phyloP scores from a whole-genome alignment of 2,797 vertebrate species.

The Hapalemur alaotrensis region DNA sequence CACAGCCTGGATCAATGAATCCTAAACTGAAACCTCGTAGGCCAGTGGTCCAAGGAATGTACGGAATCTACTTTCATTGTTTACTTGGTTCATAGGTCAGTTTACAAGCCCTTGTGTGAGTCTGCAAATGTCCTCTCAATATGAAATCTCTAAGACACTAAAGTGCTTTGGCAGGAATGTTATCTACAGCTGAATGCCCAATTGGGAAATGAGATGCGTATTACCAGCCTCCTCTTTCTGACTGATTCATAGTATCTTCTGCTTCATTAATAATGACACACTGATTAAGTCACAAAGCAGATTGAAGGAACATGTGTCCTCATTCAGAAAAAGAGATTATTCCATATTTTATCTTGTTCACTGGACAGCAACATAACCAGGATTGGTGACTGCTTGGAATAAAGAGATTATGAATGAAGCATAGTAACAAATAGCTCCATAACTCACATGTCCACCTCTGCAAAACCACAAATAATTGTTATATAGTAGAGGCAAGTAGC shows the following conservation, averaged over 20 bases:
- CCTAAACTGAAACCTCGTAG: neutral
- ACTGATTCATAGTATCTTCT: neutral
- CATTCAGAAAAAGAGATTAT: slow-evolving; percentile 36
- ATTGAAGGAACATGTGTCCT: neutral
- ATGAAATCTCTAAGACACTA: neutral
- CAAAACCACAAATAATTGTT: neutral
- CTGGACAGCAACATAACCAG: neutral
- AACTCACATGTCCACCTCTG: neutral
- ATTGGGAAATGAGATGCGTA: neutral
- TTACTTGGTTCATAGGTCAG: neutral
- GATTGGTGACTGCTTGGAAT: neutral
- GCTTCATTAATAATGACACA: slow-evolving; percentile 29
- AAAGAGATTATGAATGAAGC: neutral
- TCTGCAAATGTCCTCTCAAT: neutral
- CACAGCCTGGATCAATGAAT: neutral
- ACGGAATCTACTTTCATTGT: neutral
- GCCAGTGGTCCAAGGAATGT: neutral
- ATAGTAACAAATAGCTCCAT: neutral
- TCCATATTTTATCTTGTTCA: slow-evolving; percentile 2
- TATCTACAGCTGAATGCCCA: neutral
- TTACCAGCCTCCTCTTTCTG: neutral
- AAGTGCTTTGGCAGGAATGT: neutral
- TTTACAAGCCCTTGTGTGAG: neutral
- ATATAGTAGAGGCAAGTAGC: neutral
- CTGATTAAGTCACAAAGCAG: neutral